These are phyloP conservation scores for Leucoraja ocellata DNA, from an alignment of 2,797 vertebrate species.

Conservation along the genomic window DNA sequence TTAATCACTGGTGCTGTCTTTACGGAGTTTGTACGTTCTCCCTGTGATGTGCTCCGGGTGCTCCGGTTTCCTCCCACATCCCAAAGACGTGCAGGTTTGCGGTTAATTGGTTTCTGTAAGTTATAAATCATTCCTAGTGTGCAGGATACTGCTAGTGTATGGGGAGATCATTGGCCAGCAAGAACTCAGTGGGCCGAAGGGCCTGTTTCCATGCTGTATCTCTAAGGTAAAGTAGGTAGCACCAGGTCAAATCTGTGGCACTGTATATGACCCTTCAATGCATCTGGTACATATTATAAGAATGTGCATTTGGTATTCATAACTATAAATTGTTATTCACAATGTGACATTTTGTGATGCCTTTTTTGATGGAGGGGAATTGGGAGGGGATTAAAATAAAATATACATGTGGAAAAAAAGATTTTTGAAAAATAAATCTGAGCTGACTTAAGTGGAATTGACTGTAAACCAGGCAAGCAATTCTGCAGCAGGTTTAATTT, in stretches of 20 bases:
- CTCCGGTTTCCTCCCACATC: too few species aligned
- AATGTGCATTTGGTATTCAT: not conserved
- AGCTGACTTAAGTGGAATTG: not conserved
- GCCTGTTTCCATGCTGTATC: too few species aligned
- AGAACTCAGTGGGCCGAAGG: too few species aligned
- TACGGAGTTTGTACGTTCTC: too few species aligned
- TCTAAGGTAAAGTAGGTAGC: too few species aligned
- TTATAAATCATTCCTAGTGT: too few species aligned
- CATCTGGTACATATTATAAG: conserved; percentile 24
- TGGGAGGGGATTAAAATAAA: conserved; percentile 6
- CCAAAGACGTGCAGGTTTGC: too few species aligned
- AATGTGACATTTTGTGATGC: not conserved
- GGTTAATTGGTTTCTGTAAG: too few species aligned
- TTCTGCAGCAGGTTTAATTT: not conserved
- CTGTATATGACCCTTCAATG: not conserved
- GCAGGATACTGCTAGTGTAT: too few species aligned
- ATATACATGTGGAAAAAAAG: not conserved
- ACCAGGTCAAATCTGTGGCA: conserved; percentile 5
- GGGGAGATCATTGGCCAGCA: too few species aligned
- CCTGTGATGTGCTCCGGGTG: too few species aligned
- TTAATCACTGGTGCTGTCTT: too few species aligned
- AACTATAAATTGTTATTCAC: conserved; percentile 28
- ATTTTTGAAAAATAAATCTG: not conserved
- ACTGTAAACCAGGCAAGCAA: not conserved
- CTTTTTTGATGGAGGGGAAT: not conserved